Evolutionary conservation across 2,797 vertebrate genomes (phyloP).

Genomic region (Salarias fasciatus): DNA sequence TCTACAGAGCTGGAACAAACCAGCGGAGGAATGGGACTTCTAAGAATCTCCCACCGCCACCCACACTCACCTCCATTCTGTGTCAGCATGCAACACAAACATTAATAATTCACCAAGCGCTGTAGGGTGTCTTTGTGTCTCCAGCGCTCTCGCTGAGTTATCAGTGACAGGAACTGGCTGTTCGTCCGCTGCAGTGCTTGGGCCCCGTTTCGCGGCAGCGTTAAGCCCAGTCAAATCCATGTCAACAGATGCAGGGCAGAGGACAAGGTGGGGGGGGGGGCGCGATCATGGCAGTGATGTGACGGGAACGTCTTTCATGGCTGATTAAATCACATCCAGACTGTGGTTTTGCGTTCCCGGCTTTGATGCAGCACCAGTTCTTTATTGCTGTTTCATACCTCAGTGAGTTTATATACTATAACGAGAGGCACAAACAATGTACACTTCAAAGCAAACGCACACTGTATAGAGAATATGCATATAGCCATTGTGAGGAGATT

Average conservation of each 20-base stretch:
- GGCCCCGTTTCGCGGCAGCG: slow-evolving; percentile 52
- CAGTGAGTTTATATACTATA: slow-evolving; percentile 19
- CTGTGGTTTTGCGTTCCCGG: slow-evolving; percentile 1
- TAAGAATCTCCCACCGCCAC: slow-evolving; percentile 39
- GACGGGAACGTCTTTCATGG: slow-evolving; percentile 22
- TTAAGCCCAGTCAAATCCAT: slow-evolving; percentile 55
- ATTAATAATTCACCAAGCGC: slow-evolving; percentile 81
- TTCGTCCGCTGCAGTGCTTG: slow-evolving; percentile 48
- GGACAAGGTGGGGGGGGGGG: no score
- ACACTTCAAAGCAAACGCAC: slow-evolving; percentile 37
- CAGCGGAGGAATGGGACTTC: slow-evolving; percentile 31
- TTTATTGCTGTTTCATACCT: slow-evolving; percentile 31
- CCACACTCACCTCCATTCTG: slow-evolving; percentile 56
- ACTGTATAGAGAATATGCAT: slow-evolving; percentile 11
- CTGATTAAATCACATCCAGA: slow-evolving; percentile 39
- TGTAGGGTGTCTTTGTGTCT: slow-evolving; percentile 71
- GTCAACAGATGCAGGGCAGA: slow-evolving; percentile 52
- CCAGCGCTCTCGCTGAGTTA: slow-evolving; percentile 54
- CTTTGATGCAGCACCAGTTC: slow-evolving; percentile 9
- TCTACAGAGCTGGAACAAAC: slow-evolving; percentile 26
- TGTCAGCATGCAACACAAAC: slow-evolving; percentile 56
- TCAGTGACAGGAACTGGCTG: slow-evolving; percentile 69
- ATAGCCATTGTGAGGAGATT: slow-evolving; percentile 14
- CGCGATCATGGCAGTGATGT: slow-evolving; percentile 30
- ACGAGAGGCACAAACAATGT: slow-evolving; percentile 24